A percentile compares a stretch with the other conserved stretches of the same genome.
These are phyloP conservation scores for Odocoileus virginianus DNA, from an alignment of 2,113 vertebrate genomes.

Conservation along the genomic window DNA sequence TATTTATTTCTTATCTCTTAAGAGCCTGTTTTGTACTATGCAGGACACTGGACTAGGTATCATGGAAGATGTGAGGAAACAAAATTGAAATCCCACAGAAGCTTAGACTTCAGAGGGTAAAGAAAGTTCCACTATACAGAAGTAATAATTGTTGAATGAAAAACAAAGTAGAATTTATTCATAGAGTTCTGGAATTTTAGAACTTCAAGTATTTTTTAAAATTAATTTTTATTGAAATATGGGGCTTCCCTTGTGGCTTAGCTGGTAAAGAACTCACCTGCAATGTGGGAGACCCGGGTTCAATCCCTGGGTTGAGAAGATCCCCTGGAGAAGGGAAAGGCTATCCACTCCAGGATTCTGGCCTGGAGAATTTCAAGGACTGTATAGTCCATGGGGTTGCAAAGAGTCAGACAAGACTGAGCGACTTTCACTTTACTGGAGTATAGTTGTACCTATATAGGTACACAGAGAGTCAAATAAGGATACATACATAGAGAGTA, in stretches of 20 bases:
- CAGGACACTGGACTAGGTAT: neutral
- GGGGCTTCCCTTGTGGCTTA: neutral
- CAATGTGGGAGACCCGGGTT: neutral
- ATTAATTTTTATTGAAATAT: neutral
- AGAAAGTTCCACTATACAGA: neutral
- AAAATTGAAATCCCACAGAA: neutral
- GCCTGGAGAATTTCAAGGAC: neutral
- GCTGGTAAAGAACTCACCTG: neutral
- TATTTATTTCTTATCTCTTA: neutral
- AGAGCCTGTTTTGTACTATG: neutral
- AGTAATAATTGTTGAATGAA: neutral
- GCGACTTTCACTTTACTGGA: neutral
- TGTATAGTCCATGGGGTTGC: neutral
- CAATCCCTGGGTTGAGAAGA: neutral
- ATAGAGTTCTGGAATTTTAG: neutral
- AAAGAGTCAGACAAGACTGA: neutral
- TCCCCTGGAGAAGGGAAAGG: neutral
- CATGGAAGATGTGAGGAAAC: neutral
- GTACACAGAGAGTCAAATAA: neutral
- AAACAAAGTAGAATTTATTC: conserved; percentile 28
- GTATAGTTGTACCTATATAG: neutral
- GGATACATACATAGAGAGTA: neutral
- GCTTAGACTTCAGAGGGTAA: neutral
- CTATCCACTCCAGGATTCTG: neutral
- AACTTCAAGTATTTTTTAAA: neutral